Conservation (phyloP, 2,888 invertebrate species). For the Mellilla xanthometata region DNA sequence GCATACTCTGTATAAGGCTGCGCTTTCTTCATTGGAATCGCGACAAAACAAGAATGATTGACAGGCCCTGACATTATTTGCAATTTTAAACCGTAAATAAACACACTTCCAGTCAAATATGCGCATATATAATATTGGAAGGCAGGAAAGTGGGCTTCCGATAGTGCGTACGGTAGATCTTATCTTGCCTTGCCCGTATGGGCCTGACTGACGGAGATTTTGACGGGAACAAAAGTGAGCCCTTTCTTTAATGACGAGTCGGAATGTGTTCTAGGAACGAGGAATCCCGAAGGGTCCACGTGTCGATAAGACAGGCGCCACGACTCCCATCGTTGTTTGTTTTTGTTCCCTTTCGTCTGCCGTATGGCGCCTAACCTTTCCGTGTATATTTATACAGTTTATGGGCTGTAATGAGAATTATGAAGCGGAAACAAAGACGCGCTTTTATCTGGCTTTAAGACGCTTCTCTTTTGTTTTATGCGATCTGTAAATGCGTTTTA, state of each 20-base stretch:
- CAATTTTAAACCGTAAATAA: constrained; percentile 56
- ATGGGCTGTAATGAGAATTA: constrained; percentile 47
- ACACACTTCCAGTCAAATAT: constrained; percentile 45
- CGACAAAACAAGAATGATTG: constrained; percentile 69
- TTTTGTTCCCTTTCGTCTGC: constrained; percentile 42
- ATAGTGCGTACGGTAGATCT: constrained; percentile 1
- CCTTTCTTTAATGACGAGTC: constrained; percentile 33
- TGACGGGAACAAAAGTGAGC: constrained; percentile 26
- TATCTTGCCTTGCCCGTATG: too few relatives aligned
- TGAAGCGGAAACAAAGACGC: constrained; percentile 15
- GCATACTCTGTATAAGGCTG: constrained; percentile 49
- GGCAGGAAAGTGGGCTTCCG: constrained; percentile 32
- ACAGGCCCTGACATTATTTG: constrained; percentile 55
- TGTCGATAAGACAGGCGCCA: constrained; percentile 73
- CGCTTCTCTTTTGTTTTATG: constrained; percentile 11
- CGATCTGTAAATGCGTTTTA: constrained; percentile 2
- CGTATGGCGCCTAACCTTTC: constrained; percentile 49
- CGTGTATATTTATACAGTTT: constrained; percentile 49
- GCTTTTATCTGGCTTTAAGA: constrained; percentile 11
- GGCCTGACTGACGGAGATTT: neutral
- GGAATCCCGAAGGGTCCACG: constrained; percentile 57
- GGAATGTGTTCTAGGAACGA: constrained; percentile 63
- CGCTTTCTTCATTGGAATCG: constrained; percentile 60
- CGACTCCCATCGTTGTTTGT: constrained; percentile 41
- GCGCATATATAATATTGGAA: constrained; percentile 44